Conservation (phyloP, 2,797 vertebrate species). For the Acropternis orthonyx region DNA sequence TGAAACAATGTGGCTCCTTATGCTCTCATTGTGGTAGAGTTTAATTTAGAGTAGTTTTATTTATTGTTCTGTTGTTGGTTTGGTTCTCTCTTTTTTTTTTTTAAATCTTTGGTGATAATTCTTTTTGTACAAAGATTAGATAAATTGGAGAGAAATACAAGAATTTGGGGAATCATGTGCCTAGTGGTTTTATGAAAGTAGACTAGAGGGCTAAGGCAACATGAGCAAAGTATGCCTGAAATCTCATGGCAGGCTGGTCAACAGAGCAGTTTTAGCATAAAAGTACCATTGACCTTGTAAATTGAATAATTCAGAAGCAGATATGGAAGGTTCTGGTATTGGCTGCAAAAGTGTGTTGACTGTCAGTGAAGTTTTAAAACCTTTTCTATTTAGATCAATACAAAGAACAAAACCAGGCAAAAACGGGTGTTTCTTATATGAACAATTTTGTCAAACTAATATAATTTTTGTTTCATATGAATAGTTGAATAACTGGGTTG, state of each 20-base stretch:
- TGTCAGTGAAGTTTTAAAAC: not conserved
- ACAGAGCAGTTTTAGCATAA: not conserved
- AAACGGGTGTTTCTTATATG: rapidly evolving
- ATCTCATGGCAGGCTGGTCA: not conserved
- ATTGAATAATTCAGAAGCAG: not conserved
- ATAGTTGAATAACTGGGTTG: not conserved
- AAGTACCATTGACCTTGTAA: not conserved
- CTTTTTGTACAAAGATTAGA: not conserved
- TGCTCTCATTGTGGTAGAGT: slow-evolving; percentile 15
- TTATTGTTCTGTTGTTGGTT: not conserved
- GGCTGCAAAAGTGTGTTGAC: not conserved
- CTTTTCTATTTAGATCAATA: not conserved
- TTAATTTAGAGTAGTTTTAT: slow-evolving; percentile 53
- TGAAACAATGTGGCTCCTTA: not conserved
- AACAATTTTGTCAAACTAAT: not conserved
- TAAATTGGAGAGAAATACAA: not conserved
- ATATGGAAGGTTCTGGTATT: not conserved
- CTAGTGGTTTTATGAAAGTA: not conserved
- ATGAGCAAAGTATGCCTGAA: not conserved
- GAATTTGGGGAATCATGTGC: not conserved
- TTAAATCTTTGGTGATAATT: not conserved
- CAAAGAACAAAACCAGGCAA: not conserved
- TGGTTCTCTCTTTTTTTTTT: not conserved
- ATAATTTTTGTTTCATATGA: not conserved
- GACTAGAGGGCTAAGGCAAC: not conserved